Evolutionary conservation across 2,888 invertebrate species (phyloP).

Genomic region (Nyleta sp.): DNA sequence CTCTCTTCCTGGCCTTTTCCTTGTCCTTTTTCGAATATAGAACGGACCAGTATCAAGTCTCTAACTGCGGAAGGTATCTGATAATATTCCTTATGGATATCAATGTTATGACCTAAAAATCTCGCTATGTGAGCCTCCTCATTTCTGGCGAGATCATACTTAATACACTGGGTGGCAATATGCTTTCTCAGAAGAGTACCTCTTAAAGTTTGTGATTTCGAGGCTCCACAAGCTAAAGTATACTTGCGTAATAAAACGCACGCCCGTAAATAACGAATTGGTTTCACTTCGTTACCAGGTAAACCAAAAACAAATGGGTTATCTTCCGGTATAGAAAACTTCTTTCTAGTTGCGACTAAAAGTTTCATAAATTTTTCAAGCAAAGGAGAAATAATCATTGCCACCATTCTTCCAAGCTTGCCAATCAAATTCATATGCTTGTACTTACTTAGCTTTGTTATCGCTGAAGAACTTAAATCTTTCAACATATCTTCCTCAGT

Average conservation of each 20-base stretch:
- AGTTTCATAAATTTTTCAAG: conserved; percentile 46
- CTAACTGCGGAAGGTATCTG: conserved; percentile 31
- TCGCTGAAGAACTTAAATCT: background rate
- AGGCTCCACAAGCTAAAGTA: conserved; percentile 68
- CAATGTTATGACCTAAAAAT: conserved; percentile 62
- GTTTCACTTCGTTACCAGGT: conserved; percentile 20
- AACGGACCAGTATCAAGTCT: conserved; percentile 22
- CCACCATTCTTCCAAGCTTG: conserved; percentile 45
- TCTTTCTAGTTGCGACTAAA: conserved; percentile 41
- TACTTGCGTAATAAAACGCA: conserved; percentile 67
- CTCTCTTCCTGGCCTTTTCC: background rate
- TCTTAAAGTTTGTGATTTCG: conserved; percentile 61
- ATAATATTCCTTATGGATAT: conserved; percentile 53
- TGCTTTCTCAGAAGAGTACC: conserved; percentile 63
- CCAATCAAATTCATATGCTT: conserved; percentile 44
- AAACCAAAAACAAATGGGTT: conserved; percentile 65
- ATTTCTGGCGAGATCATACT: conserved; percentile 33
- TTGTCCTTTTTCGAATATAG: conserved; percentile 9
- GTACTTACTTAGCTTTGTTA: background rate
- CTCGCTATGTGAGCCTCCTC: conserved; percentile 46
- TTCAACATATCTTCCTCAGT: background rate
- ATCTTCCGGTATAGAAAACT: conserved; percentile 39
- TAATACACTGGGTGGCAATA: conserved; percentile 62
- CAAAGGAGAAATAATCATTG: conserved; percentile 50
- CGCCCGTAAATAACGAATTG: conserved; percentile 65